Evolutionary conservation across 2,113 vertebrate species (phyloP), one percentile per base, ranked within the genome.

Genomic region (Archilochus colubris): DNA sequence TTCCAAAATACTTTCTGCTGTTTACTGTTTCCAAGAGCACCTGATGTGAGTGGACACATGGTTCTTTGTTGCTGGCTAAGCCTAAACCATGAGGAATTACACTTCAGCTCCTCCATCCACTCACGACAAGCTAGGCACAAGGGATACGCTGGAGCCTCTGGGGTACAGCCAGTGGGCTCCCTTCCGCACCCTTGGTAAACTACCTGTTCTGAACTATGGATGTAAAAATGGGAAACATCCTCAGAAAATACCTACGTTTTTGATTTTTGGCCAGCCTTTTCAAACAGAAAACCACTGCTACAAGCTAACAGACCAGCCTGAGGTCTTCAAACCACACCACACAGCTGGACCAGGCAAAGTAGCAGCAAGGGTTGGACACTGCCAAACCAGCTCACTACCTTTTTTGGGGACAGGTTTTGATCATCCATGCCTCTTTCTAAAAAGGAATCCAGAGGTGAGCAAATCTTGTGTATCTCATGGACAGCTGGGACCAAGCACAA

Each of bases 391-490:
- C 27, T 57, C 23, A 6, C 43, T 22, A n/a, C 7, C 22, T 38
- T n/a, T 30, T 46, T 17, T 4, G 1, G 31, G 10, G 19, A 54
- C 22, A 61, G 38, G 46, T 19, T 72, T 48, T 3, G 0, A 40
- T 11, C 21, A 53, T 9, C 15, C 43, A 28, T 0, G 27, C 10
- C 20, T 76, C 33, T 72, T 30, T 74, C 75, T 23, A 25, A 36
- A 22, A 19, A 80, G 28, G 12, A 86, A 80, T 31, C 20, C 31
- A 80, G 68, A 44, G 4, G 6, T 31, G 44, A 92, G 22, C 12
- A 77, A 69, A 73, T 25, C 11, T 11, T 24, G 19, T 0, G 0
- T 19, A 67, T 59, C 28, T 24, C 30, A n/a, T 0, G 4, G 46
- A 76, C n/a, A 88, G 27, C 1, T 51, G 33, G 57, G 66, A 90